Conservation (phyloP, 1,140 invertebrate genomes). For the Panonychus citri region DNA sequence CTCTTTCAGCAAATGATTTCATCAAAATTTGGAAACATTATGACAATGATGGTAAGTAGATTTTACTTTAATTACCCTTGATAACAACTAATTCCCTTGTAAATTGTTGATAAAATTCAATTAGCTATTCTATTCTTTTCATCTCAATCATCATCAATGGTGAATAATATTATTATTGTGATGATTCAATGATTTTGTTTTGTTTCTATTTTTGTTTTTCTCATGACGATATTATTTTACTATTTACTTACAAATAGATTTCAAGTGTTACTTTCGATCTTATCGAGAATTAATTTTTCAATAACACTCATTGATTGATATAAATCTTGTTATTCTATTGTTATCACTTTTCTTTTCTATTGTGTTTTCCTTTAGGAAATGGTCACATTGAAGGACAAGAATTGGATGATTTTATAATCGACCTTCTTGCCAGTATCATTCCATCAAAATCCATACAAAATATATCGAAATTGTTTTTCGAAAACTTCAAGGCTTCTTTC, state of each 20-base stretch:
- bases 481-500: neutral
- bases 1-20: neutral
- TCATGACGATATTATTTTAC: neutral
- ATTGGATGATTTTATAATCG: neutral
- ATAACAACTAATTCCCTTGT: no score
- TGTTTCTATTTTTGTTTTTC: neutral
- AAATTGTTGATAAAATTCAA: neutral
- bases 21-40: neutral
- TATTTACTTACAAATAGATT: neutral
- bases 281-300: neutral
- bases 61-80: neutral
- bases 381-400: neutral
- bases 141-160: neutral
- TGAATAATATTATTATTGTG: neutral
- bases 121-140: neutral
- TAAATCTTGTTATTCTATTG: neutral
- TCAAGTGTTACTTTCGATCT: neutral
- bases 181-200: neutral
- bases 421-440: neutral
- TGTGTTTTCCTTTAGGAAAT: neutral
- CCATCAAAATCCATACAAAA: neutral
- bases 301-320: neutral
- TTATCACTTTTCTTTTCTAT: neutral
- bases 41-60: neutral
- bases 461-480: neutral